These are phyloP conservation scores for Seriola rivoliana DNA, from an alignment of 2,113 vertebrate species.

Conservation along the genomic window DNA sequence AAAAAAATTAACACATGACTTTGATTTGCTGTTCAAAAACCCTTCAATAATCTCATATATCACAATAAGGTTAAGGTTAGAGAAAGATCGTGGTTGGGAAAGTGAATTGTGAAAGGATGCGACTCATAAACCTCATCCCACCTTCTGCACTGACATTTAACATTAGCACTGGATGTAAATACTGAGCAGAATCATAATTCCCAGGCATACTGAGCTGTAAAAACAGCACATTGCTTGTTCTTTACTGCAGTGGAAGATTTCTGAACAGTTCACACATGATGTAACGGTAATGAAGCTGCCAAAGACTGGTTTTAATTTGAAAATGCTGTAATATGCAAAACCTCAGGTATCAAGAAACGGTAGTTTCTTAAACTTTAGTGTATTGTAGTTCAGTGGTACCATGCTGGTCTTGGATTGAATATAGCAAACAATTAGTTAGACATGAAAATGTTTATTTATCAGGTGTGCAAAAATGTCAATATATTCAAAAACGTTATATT, in stretches of 20 bases:
- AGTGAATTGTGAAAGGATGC: background rate
- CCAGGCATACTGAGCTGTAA: background rate
- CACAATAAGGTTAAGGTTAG: background rate
- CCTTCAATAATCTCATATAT: too few relatives aligned
- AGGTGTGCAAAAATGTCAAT: conserved; percentile 74
- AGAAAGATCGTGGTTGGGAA: background rate
- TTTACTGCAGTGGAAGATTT: background rate
- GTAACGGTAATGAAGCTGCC: background rate
- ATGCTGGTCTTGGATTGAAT: conserved; percentile 32
- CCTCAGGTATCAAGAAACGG: background rate
- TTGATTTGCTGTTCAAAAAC: too few relatives aligned
- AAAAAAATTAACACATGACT: too few relatives aligned
- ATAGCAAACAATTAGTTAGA: conserved; percentile 49
- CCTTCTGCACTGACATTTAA: background rate
- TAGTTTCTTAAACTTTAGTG: background rate
- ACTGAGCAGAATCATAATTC: background rate
- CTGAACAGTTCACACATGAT: background rate
- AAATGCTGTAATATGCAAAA: background rate
- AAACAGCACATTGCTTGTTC: background rate
- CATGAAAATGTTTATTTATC: conserved; percentile 76
- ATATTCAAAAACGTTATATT: conserved; percentile 62
- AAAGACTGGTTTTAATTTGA: background rate
- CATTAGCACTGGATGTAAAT: background rate
- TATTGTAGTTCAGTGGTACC: background rate
- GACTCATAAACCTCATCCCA: background rate